A percentile compares a stretch with the other conserved stretches of the same genome.
Conservation (phyloP, 2,797 vertebrate species). For the Anguilla pacifica region DNA sequence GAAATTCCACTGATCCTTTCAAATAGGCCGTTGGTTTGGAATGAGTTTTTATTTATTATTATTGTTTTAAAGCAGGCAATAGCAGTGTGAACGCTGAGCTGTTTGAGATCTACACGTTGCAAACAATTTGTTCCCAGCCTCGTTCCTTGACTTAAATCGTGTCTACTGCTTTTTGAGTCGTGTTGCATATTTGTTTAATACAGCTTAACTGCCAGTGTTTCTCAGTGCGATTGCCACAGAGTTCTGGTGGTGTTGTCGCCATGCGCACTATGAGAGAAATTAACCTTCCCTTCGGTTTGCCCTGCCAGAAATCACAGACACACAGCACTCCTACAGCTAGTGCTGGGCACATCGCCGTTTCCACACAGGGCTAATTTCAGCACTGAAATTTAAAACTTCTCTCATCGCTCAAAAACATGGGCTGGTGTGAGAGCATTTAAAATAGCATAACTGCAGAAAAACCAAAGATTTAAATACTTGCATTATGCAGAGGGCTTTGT, state of each 20-base stretch:
- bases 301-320: neutral
- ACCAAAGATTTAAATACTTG: neutral
- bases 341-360: neutral
- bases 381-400: neutral
- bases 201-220: neutral
- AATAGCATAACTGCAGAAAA: neutral
- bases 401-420: neutral
- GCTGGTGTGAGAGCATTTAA: neutral
- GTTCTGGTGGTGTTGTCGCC: neutral
- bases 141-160: neutral
- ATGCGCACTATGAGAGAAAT: neutral
- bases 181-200: neutral
- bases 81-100: neutral
- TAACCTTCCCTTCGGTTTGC: neutral
- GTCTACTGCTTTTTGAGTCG: neutral
- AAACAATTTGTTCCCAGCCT: neutral
- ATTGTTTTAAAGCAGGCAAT: neutral
- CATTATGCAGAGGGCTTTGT: neutral
- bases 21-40: neutral
- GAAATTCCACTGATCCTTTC: neutral
- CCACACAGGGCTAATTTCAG: neutral
- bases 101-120: neutral
- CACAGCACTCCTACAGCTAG: neutral
- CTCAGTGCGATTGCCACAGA: neutral
- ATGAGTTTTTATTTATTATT: neutral